These are phyloP conservation scores for Zaprionus capensis DNA, from an alignment of 1,140 invertebrate genomes.

Conservation along the genomic window DNA sequence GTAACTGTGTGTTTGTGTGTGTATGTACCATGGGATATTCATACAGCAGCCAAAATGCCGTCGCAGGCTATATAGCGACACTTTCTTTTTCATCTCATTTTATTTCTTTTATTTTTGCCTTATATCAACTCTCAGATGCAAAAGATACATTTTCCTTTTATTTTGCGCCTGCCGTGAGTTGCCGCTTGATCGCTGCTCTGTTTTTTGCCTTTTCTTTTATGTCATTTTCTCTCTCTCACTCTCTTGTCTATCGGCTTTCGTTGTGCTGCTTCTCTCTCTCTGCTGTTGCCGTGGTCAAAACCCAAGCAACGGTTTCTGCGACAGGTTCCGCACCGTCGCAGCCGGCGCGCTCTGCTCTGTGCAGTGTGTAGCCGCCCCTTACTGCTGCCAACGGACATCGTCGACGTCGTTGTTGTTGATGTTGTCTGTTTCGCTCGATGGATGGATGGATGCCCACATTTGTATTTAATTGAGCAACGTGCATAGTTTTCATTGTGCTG, in stretches of 20 bases:
- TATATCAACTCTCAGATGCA: slow-evolving; percentile 43
- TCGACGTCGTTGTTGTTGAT: slow-evolving; percentile 30
- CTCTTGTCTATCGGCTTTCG: slow-evolving; percentile 47
- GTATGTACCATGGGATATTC: slow-evolving; percentile 5
- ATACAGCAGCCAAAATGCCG: slow-evolving; percentile 36
- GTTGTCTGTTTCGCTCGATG: slow-evolving; percentile 42
- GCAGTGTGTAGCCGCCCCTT: slow-evolving; percentile 14
- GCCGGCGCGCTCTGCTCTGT: slow-evolving; percentile 24
- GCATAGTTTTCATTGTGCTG: slow-evolving; percentile 55
- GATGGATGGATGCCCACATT: slow-evolving; percentile 67
- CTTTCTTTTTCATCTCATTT: slow-evolving; percentile 76
- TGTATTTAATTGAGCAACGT: slow-evolving; percentile 75
- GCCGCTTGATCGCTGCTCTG: slow-evolving; percentile 50
- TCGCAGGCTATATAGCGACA: slow-evolving; percentile 52
- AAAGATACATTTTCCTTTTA: slow-evolving; percentile 56
- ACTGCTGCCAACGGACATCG: slow-evolving; percentile 14
- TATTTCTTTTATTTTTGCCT: slow-evolving; percentile 25
- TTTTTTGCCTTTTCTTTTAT: slow-evolving; percentile 51
- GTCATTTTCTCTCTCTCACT: slow-evolving; percentile 41
- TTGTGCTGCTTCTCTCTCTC: slow-evolving; percentile 25
- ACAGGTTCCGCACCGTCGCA: slow-evolving; percentile 56
- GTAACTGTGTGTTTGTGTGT: neutral
- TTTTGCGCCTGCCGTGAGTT: slow-evolving; percentile 40
- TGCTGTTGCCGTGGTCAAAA: slow-evolving; percentile 55
- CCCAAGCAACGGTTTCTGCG: slow-evolving; percentile 58